Evolutionary conservation across 2,113 vertebrate species (phyloP).

Genomic region (Diadophis punctatus): DNA sequence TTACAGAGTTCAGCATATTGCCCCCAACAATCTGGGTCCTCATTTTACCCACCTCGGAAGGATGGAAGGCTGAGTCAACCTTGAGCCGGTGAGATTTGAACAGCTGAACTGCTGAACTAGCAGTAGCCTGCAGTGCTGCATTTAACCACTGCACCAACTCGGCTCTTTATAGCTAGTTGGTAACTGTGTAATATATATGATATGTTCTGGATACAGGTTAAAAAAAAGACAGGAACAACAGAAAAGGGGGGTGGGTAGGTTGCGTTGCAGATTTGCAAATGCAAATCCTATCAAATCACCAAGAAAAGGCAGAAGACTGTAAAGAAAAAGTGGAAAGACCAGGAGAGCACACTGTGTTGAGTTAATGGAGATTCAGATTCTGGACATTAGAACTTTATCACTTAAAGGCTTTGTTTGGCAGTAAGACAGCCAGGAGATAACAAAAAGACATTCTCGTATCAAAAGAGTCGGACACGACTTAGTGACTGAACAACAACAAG

Average conservation of each 20-base stretch:
- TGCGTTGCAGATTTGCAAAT: background rate
- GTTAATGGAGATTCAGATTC: background rate
- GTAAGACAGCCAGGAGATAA: background rate
- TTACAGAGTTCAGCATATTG: too few relatives aligned
- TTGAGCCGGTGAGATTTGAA: too few relatives aligned
- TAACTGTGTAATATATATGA: background rate
- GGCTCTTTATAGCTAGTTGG: too few relatives aligned
- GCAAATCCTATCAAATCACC: background rate
- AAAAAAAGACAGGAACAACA: background rate
- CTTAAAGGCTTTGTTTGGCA: background rate
- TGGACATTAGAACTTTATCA: background rate
- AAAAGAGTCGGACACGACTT: background rate
- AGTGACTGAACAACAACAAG: background rate
- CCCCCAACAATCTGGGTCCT: too few relatives aligned
- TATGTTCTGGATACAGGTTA: background rate
- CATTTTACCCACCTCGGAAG: too few relatives aligned
- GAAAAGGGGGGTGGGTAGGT: background rate
- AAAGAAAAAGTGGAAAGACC: background rate
- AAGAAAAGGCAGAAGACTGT: background rate
- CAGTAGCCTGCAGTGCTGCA: too few relatives aligned
- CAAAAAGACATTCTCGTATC: background rate
- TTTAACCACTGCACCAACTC: too few relatives aligned
- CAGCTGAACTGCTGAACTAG: too few relatives aligned
- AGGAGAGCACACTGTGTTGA: background rate
- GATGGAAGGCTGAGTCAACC: too few relatives aligned